Base-by-base conservation (phyloP, 1,140 invertebrate species). In the Aphaenogaster ashmeadi region DNA sequence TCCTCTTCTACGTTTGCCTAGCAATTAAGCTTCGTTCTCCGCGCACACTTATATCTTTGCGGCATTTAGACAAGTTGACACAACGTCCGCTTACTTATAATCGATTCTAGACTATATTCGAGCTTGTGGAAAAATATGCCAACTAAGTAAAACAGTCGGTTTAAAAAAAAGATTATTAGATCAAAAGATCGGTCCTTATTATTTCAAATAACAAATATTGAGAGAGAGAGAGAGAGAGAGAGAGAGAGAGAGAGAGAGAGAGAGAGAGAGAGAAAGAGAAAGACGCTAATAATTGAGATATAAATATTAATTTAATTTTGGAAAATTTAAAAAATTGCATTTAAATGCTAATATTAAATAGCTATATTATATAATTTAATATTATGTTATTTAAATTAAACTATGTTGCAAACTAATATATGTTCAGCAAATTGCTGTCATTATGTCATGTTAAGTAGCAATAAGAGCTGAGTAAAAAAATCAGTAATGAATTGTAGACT, bases 1-100 rank as follows among this genome's bases (percentile, higher is more conserved):
- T 47, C 54, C 62, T 44, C 67, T 87, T 87, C 67, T 78, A 69
- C 71, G 67, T 77, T 74, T 84, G 69, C 36, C 41, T 62, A 84
- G 52, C 84, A 90, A 89, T 90, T 90, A 89, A 89, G 52, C 36
- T 21, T 33, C 38, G 9, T 69, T 66, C 71, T 58, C 38, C 3
- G 44, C 44, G 72, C 58, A 21, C 88, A n/a, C 87, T 74, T 81
- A 62, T 50, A 15, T 85, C 58, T 86, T 66, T 27, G 11, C 47
- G 27, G 21, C 33, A 60, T 69, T 87, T 64, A 33, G 58, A 54
- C 27, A 44, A 41, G 78, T 90, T 90, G 71, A 83, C 78, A 89
- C 27, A 87, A 83, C 33, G 21, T 58, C 21, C 21, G 1, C n/a
- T 66, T 69, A 75, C 79, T 79, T 80, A 62, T 58, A 86, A 83